These are phyloP conservation scores for Matsumurasca onukii DNA, from an alignment of 1,140 invertebrate species.

Conservation along the genomic window DNA sequence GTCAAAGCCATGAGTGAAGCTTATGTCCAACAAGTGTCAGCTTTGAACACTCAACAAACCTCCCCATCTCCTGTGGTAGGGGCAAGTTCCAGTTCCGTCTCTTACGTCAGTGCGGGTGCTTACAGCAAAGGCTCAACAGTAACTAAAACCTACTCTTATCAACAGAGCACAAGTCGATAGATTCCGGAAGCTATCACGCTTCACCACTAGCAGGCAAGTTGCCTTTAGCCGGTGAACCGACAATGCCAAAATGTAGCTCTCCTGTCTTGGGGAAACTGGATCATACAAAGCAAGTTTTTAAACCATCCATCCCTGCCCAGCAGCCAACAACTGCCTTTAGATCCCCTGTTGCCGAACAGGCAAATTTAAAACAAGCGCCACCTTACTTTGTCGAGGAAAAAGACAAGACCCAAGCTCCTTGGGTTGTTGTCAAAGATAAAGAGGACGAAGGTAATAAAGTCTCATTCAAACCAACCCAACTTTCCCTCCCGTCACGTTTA, in stretches of 20 bases:
- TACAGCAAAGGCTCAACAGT: background rate
- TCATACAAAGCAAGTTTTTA: constrained; percentile 31
- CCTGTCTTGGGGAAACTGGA: constrained; percentile 12
- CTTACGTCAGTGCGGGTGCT: constrained; percentile 1
- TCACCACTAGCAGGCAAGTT: constrained; percentile 29
- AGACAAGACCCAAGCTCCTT: background rate
- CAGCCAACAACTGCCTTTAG: background rate
- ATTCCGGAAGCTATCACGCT: constrained; percentile 19
- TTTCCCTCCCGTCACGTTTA: background rate
- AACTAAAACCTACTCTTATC: background rate
- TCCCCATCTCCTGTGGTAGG: background rate
- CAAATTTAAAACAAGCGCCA: constrained; percentile 1
- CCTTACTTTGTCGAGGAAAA: background rate
- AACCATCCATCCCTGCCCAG: constrained; percentile 40
- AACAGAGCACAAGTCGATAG: constrained; percentile 7
- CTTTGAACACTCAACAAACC: constrained; percentile 7
- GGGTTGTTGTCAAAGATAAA: constrained; percentile 1
- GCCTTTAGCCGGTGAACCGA: background rate
- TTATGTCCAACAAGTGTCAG: background rate
- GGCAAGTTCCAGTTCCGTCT: background rate
- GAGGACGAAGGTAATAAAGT: background rate
- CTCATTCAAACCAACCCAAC: background rate
- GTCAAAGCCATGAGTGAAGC: constrained; percentile 3
- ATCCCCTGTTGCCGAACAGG: background rate
- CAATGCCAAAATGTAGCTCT: constrained; percentile 14